Conservation (phyloP, 2,888 invertebrate genomes). For the Epinotia nisella region DNA sequence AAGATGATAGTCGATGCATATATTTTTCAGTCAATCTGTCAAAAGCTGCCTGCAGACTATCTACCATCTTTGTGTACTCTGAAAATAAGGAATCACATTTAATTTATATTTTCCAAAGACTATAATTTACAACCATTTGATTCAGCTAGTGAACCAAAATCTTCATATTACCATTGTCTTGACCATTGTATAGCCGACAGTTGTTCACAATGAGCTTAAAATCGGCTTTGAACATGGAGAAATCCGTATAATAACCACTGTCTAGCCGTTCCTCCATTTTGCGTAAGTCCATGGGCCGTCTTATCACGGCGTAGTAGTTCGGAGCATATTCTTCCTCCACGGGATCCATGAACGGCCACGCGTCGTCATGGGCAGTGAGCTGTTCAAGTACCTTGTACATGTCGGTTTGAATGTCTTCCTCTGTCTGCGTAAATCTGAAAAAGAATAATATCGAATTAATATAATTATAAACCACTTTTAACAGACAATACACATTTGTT, state of each 20-base stretch:
- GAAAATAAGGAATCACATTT: constrained; percentile 51
- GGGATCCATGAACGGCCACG: constrained; percentile 97
- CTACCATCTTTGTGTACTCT: constrained; percentile 96
- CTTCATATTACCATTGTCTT: constrained; percentile 90
- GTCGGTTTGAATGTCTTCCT: constrained; percentile 94
- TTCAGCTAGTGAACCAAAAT: background rate
- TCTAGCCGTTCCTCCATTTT: constrained; percentile 95
- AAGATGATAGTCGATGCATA: constrained; percentile 91
- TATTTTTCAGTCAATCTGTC: constrained; percentile 92
- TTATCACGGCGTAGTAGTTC: constrained; percentile 90
- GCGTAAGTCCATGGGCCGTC: constrained; percentile 94
- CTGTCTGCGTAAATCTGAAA: constrained; percentile 90
- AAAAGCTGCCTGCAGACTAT: constrained; percentile 92
- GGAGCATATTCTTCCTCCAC: constrained; percentile 97
- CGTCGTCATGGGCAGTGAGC: constrained; percentile 94
- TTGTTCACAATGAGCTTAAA: constrained; percentile 97
- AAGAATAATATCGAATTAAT: constrained; percentile 32
- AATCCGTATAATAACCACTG: constrained; percentile 90
- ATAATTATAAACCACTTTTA: background rate
- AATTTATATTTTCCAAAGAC: background rate
- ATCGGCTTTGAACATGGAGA: constrained; percentile 93
- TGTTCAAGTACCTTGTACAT: constrained; percentile 96
- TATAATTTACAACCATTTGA: background rate
- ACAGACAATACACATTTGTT: background rate
- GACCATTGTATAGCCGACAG: constrained; percentile 96